phyloP scores from a whole-genome alignment of 2,888 invertebrate genomes.

The Doris montereyensis region DNA sequence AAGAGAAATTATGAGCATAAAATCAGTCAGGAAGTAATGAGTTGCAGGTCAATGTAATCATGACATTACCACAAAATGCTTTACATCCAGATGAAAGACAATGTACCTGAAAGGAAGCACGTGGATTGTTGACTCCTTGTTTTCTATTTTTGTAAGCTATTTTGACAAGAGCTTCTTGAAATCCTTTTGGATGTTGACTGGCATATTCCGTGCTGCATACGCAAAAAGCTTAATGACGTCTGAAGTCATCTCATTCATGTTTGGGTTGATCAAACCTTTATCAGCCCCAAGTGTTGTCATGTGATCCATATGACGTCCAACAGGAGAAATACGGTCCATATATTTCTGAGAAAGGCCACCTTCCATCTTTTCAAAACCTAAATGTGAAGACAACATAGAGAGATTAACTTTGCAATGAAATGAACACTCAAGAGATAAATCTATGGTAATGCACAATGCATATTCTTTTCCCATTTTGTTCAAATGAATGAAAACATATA shows the following conservation, averaged over 20 bases:
- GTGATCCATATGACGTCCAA: slow-evolving; percentile 63
- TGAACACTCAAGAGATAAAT: no score
- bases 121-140: slow-evolving; percentile 64
- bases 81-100: neutral
- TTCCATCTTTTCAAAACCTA: slow-evolving; percentile 70
- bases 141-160: slow-evolving; percentile 65
- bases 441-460: no score
- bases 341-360: slow-evolving; percentile 64
- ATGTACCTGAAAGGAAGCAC: slow-evolving; percentile 55
- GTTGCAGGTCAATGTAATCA: neutral
- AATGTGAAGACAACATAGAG: no score
- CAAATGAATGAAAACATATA: no score
- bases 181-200: slow-evolving; percentile 54
- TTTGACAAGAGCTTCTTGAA: slow-evolving; percentile 54
- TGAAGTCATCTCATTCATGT: slow-evolving; percentile 65
- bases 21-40: no score
- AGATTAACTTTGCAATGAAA: no score
- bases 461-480: no score
- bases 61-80: neutral
- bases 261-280: slow-evolving; percentile 56
- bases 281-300: slow-evolving; percentile 62
- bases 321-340: slow-evolving; percentile 63
- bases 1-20: no score
- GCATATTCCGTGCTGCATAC: slow-evolving; percentile 67
- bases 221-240: slow-evolving; percentile 69